Evolutionary conservation across 2,113 vertebrate species (phyloP), one percentile per base, ranked within the genome.

Genomic region (Pelodiscus sinensis): DNA sequence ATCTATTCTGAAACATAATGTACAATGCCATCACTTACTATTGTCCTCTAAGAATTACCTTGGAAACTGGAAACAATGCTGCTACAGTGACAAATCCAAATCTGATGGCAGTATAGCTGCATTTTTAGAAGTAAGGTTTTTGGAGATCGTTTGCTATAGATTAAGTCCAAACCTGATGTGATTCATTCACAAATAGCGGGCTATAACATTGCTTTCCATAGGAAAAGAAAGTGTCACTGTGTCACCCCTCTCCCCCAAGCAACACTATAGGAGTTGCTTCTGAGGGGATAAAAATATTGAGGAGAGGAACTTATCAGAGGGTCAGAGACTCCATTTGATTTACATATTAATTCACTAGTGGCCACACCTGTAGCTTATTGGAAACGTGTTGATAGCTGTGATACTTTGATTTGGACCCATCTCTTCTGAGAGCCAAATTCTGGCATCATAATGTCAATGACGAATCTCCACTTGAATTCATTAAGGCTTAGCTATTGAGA

Each of bases 301-400:
- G 81, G 57, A 0, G 0, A 71, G 71, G 93, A 18, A 24, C 44
- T 52, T 44, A 5, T 4, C 29, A 86, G 13, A 79, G 58, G 22
- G n/a, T 84, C 84, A 92, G 83, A 38, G 91, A 90, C 96, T 85
- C 29, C 60, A 35, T 95, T 87, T 84, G 71, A 50, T 21, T 71
- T 71, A 54, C 84, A 85, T 44, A 6, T 84, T 38, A 91, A 77
- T 68, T 35, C 80, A n/a, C 3, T 31, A 14, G 44, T 51, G 38
- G 65, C 21, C 80, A 35, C 10, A 22, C 68, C 9, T 73, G 68
- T 38, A 22, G 68, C 35, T 12, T 38, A 22, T 73, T 11, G 1
- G 44, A 86, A n/a, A 52, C 58, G 25, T 0, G 0, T 24, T 87
- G 10, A 51, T 29, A 57, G 14, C 7, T 82, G 0, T 16, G 52